Conservation (phyloP, 1,140 invertebrate species). For the Schlechtendalia chinensis region DNA sequence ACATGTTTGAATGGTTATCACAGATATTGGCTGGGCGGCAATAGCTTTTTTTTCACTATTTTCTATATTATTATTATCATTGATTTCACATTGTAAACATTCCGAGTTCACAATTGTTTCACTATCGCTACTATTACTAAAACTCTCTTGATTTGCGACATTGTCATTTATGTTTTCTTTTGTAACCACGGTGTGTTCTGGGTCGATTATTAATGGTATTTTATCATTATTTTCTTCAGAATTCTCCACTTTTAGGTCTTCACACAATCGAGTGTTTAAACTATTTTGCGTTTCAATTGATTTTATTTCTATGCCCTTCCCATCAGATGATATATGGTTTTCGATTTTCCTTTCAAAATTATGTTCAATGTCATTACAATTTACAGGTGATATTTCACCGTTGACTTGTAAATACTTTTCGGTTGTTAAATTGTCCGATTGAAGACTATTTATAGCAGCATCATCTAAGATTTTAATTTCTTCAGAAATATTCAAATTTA, state of each 20-base stretch:
- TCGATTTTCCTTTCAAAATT: not conserved
- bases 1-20: slow-evolving; percentile 26
- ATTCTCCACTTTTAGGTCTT: not conserved
- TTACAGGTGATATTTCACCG: not conserved
- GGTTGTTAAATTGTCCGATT: not conserved
- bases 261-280: not conserved
- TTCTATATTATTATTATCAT: not conserved
- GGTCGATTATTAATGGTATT: not conserved
- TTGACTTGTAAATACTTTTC: slow-evolving; percentile 25
- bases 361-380: not conserved
- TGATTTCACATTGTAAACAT: not conserved
- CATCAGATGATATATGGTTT: slow-evolving; percentile 1
- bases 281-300: not conserved
- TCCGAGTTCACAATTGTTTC: slow-evolving; percentile 34
- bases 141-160: slow-evolving; percentile 39
- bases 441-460: slow-evolving; percentile 12
- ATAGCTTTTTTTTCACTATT: not conserved
- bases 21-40: slow-evolving; percentile 31
- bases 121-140: slow-evolving; percentile 48
- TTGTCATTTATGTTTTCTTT: slow-evolving; percentile 40
- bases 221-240: not conserved
- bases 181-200: slow-evolving; percentile 39
- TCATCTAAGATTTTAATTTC: slow-evolving; percentile 51
- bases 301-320: not conserved
- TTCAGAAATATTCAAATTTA: slow-evolving; percentile 41